Base-by-base conservation (phyloP, 2,797 vertebrate genomes). In the Onychomys leucogaster region DNA sequence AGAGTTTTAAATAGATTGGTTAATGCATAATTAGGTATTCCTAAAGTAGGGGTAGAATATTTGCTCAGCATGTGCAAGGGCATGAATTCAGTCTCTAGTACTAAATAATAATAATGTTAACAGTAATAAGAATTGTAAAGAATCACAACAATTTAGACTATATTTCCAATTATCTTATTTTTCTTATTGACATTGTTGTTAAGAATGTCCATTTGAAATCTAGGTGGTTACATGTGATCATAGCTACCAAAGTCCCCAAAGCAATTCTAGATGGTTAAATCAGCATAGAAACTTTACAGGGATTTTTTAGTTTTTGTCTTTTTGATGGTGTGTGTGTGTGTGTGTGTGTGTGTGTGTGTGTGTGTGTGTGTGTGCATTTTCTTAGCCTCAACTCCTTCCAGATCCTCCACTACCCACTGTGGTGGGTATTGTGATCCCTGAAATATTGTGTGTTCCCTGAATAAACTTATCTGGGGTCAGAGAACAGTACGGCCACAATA, bases 201-300 rank as follows among this genome's bases (percentile, higher is more conserved):
- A 7, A 89, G 61, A 94, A 71, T 61, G 32, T 43, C 14, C 61
- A 77, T 8, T 91, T 93, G 90, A 80, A 93, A 89, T 91, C 32
- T 76, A 57, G n/a, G 76, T 32, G 49, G 29, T 34, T 52, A 9
- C 46, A 34, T 78, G 32, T 49, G 29, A 34, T 52, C 46, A 19
- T 11, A 52, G 29, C 76, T 78, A 78, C 17, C 34, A 34, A 52
- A 78, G 29, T 17, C 46, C 46, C 3, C 14, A 49, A 77, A 52
- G 29, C 14, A 76, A 78, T 73, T 41, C n/a, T 73, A 73, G n/a
- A 65, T 73, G 17, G 57, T 71, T 92, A 90, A 87, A 25, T 94
- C 63, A 80, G 23, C 49, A 85, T 76, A 78, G 76, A 14, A 49
- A 78, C 29, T 34, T 19, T 19, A 52, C 52, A 34, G 46, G 46